These are phyloP conservation scores for Leucopsar rothschildi DNA, from an alignment of 2,113 vertebrate genomes.

Conservation along the genomic window DNA sequence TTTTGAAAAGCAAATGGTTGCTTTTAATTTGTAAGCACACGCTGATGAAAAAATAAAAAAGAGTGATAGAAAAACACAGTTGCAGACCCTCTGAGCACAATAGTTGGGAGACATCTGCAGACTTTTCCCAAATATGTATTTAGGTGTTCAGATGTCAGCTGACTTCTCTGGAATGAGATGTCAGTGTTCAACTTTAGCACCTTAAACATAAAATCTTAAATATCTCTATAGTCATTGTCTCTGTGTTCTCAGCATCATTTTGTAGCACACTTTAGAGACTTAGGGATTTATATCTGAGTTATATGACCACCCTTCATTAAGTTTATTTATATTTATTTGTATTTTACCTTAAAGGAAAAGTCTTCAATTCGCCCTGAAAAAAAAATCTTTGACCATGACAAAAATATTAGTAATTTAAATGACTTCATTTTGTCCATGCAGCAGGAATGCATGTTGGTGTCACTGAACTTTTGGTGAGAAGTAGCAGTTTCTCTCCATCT, in stretches of 20 bases:
- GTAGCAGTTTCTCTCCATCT: not conserved
- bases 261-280: not conserved
- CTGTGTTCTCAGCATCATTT: not conserved
- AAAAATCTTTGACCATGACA: not conserved
- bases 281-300: not conserved
- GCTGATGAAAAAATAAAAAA: not conserved
- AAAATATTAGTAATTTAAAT: not conserved
- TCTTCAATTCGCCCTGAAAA: not conserved
- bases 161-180: not conserved
- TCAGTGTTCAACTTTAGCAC: not conserved
- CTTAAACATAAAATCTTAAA: not conserved
- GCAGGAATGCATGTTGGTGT: accelerated
- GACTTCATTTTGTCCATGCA: accelerated
- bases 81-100: not conserved
- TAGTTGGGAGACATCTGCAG: not conserved
- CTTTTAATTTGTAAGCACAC: not conserved
- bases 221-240: not conserved
- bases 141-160: not conserved
- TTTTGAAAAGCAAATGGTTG: slow-evolving; percentile 4
- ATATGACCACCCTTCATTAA: not conserved
- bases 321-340: not conserved
- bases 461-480: not conserved
- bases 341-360: not conserved
- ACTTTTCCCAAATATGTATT: not conserved
- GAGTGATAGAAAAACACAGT: not conserved